Evolutionary conservation across 2,797 vertebrate species (phyloP).

Genomic region (Myotis planiceps): DNA sequence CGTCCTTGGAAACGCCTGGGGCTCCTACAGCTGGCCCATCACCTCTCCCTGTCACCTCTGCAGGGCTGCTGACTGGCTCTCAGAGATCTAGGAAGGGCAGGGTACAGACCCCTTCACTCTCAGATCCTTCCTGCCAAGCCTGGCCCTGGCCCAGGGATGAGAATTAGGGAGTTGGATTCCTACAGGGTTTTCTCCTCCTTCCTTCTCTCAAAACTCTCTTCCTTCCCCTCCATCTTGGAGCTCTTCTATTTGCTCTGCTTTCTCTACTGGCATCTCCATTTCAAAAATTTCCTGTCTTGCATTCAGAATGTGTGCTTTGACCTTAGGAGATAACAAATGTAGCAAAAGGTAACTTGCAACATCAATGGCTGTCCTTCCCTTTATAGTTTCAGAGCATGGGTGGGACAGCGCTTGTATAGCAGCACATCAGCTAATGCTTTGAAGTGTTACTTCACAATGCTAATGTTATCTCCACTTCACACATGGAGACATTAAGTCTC

Average conservation of each 20-base stretch:
- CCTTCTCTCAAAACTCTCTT: not conserved
- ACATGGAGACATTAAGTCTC: not conserved
- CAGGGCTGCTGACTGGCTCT: not conserved
- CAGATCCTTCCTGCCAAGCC: not conserved
- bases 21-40: not conserved
- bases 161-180: not conserved
- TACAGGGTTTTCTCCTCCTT: not conserved
- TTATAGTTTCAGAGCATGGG: not conserved
- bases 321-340: not conserved
- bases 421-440: not conserved
- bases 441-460: not conserved
- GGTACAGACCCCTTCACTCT: not conserved
- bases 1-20: not conserved
- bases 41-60: not conserved
- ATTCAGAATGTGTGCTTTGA: not conserved
- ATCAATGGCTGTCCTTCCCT: not conserved
- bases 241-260: not conserved
- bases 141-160: not conserved
- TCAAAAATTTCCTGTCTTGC: not conserved
- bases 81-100: not conserved
- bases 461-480: not conserved
- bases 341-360: not conserved
- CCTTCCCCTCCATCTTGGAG: not conserved
- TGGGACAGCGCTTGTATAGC: rapidly evolving
- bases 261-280: not conserved